These are phyloP conservation scores for Drosophila mojavensis DNA, from an alignment of 1,140 invertebrate species.

Conservation along the genomic window DNA sequence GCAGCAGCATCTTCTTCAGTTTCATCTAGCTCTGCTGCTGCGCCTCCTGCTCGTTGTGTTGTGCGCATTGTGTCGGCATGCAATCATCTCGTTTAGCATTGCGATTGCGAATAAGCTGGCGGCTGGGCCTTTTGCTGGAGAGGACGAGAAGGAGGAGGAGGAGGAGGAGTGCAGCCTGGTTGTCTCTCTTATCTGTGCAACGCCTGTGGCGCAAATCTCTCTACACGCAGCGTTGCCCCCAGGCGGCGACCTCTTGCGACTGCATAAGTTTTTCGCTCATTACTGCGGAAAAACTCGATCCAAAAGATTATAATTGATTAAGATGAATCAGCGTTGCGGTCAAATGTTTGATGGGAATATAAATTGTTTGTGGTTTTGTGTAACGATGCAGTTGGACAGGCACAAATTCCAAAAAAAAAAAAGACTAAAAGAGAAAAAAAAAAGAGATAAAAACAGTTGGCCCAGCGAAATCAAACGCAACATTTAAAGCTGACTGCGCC, in stretches of 20 bases:
- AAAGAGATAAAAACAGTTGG: conserved; percentile 44
- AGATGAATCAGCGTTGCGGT: conserved; percentile 83
- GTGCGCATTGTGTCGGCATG: conserved; percentile 42
- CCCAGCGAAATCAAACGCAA: conserved; percentile 79
- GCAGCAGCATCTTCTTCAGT: neutral
- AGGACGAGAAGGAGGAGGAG: neutral
- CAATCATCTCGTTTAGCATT: conserved; percentile 45
- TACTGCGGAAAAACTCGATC: conserved; percentile 64
- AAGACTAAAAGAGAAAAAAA: neutral
- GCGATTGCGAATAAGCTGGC: conserved; percentile 7
- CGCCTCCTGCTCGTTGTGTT: neutral
- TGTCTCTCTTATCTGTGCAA: conserved; percentile 67
- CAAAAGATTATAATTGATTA: conserved; percentile 83
- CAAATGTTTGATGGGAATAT: conserved; percentile 83
- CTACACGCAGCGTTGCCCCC: conserved; percentile 73
- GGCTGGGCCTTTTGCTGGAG: neutral
- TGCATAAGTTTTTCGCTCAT: conserved; percentile 70
- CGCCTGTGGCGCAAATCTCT: conserved; percentile 75
- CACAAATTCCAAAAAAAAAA: conserved; percentile 33
- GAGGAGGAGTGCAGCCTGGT: neutral
- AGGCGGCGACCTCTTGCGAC: conserved; percentile 68
- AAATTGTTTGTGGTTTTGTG: conserved; percentile 83
- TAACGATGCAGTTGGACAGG: conserved; percentile 68
- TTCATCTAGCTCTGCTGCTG: neutral
- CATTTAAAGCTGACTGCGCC: conserved; percentile 63